phyloP scores from a whole-genome alignment of 2,797 vertebrate species.

The Mus spretus region DNA sequence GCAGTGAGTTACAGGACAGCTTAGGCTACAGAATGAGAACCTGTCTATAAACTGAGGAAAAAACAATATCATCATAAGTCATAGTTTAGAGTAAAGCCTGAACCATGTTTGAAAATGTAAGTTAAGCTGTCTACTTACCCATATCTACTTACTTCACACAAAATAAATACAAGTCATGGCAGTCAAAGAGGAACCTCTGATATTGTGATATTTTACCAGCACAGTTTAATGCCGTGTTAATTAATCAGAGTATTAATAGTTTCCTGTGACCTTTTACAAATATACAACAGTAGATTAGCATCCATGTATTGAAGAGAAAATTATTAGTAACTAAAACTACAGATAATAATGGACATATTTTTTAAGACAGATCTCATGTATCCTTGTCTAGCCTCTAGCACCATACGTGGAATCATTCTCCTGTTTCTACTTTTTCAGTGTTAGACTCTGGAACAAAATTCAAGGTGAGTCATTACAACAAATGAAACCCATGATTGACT shows the following conservation, averaged over 20 bases:
- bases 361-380: background rate
- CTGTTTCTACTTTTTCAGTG: background rate
- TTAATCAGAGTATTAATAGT: background rate
- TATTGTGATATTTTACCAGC: background rate
- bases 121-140: background rate
- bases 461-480: background rate
- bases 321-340: background rate
- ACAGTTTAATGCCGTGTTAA: background rate
- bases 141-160: background rate
- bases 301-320: background rate
- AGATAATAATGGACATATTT: background rate
- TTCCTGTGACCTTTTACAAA: background rate
- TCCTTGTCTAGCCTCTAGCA: background rate
- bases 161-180: too few relatives aligned
- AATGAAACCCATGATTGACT: background rate
- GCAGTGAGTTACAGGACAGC: background rate
- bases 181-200: background rate
- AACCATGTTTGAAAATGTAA: fast-evolving
- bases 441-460: background rate
- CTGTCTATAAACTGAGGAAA: background rate
- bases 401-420: background rate
- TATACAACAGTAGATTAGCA: background rate
- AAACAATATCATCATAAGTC: background rate
- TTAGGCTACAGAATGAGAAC: background rate
- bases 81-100: too few relatives aligned